Base-by-base conservation (phyloP, 2,888 invertebrate genomes). In the Cheilosia pagana region DNA sequence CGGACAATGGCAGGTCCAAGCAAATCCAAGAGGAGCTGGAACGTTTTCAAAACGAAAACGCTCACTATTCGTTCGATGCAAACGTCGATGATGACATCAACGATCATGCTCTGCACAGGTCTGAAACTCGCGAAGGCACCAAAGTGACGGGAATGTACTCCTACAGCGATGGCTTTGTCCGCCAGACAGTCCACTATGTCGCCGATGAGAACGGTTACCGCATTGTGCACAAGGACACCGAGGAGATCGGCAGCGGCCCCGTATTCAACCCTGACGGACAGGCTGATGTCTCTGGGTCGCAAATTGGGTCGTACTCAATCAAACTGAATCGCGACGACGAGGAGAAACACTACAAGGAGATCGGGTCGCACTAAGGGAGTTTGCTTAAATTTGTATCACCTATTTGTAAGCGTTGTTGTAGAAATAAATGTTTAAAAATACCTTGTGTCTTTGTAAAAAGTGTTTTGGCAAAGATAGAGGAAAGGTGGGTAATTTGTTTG, bases 181-280 rank as follows among this genome's bases (percentile, higher is more conserved):
- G 90, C 87, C 92, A 93, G 21, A 93, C 92, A 0, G 93, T 94
- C 0, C 90, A 92, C 82, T 94, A 94, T 88, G 92, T 92, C 70
- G 94, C 94, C 87, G 94, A 94, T 89, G 93, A 94, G 87, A 92
- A 93, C 81, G 94, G 94, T 71, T 94, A 94, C 90, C 91, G 94
- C 87, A 92, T 94, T 19, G 90, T 93, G n/a, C 92, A 93, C 86
- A 93, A 93, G 79, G 90, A 91, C 2, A 91, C 90, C 53, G 90
- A 93, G 88, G 92, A 92, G 12, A 92, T 93, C 83, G 93, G 93
- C 23, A 89, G 92, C 75, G 93, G 93, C 8, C 93, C 93, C 2
- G 87, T 90, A 43, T 90, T 92, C 86, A 92, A 93, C 88, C 89
- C 90, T 3, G 88, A 91, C 0, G 93, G 93, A n/a, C 89, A 90